A percentile compares a stretch with the other conserved stretches of the same genome.
phyloP scores from a whole-genome alignment of 1,140 invertebrate genomes.

The Procambarus clarkii region DNA sequence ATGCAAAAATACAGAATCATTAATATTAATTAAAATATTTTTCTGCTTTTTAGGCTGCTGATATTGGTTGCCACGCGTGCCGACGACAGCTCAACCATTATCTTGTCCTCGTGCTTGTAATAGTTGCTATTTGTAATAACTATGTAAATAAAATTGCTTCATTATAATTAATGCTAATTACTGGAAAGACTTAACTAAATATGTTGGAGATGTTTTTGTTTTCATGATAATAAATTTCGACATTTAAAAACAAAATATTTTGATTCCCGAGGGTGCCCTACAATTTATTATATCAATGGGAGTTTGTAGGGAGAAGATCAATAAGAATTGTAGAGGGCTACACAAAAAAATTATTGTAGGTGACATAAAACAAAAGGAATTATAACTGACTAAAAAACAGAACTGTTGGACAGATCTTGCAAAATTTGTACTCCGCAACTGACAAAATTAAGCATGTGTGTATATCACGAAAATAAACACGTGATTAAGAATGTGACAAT shows the following conservation, averaged over 20 bases:
- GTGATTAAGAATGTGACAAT: too few relatives aligned
- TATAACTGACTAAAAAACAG: too few relatives aligned
- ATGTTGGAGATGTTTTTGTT: background rate
- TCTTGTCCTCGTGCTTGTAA: background rate
- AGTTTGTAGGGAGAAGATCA: background rate
- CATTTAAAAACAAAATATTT: too few relatives aligned
- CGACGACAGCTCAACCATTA: background rate
- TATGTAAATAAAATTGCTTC: background rate
- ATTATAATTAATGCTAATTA: conserved; percentile 3
- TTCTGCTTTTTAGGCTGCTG: background rate
- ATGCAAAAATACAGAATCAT: too few relatives aligned
- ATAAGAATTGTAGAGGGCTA: too few relatives aligned
- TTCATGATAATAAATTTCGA: background rate
- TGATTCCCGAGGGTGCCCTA: conserved; percentile 26
- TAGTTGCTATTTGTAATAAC: background rate
- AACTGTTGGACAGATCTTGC: too few relatives aligned
- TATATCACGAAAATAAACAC: too few relatives aligned
- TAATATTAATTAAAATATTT: too few relatives aligned
- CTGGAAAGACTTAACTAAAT: background rate
- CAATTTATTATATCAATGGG: background rate
- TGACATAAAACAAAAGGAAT: too few relatives aligned
- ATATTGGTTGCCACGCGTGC: background rate
- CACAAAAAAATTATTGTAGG: too few relatives aligned
- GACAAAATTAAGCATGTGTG: too few relatives aligned
- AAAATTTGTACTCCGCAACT: too few relatives aligned